Evolutionary conservation across 2,888 invertebrate species (phyloP), one percentile per base, ranked within the genome.

Genomic region (Odontomyia ornata): DNA sequence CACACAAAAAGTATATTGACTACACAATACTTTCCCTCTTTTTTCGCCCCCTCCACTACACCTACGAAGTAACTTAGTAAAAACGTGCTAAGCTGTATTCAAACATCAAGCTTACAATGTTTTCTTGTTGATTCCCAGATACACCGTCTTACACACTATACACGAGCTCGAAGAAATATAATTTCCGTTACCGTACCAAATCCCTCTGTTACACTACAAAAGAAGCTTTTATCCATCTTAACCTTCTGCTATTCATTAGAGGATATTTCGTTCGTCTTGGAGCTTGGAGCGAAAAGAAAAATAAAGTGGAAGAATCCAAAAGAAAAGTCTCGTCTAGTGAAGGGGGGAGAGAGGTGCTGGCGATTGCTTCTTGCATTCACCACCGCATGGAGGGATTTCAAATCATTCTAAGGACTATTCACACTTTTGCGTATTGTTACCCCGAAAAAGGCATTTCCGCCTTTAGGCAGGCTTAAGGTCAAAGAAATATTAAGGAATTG

Each of bases 221-320:
- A 71, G 71, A 27, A 71, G 71, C 71, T 71, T 71, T 71, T 71
- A 71, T 47, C 71, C 71, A 47, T 47, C 71, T 71, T 71, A 71
- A 71, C 47, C 47, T 47, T 7, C 71, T 46, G 71, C 47, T 71
- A 52, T 71, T 71, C 71, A 52, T 47, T 52, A 71, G 52, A 52
- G 52, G 25, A 15, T 71, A 27, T 27, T 71, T 28, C 67, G 43
- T 21, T 60, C 15, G 52, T 52, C 52, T 52, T 52, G 4, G 2
- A 15, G 52, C 30, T 21, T 23, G 21, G 30, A 30, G 18, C 23
- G 7, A 18, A 67, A 67, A n/a, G 21, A 43, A 67, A 43, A 67
- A 67, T 21, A 67, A 43, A 28, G 67, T 11, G 46, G 43, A 67
- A 43, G 18, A 60, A 18, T 52, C n/a, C 15, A 15, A 18, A 52